Evolutionary conservation across 2,888 invertebrate species (phyloP), one percentile per base, ranked within the genome.

Genomic region (Cheilosia impressa): DNA sequence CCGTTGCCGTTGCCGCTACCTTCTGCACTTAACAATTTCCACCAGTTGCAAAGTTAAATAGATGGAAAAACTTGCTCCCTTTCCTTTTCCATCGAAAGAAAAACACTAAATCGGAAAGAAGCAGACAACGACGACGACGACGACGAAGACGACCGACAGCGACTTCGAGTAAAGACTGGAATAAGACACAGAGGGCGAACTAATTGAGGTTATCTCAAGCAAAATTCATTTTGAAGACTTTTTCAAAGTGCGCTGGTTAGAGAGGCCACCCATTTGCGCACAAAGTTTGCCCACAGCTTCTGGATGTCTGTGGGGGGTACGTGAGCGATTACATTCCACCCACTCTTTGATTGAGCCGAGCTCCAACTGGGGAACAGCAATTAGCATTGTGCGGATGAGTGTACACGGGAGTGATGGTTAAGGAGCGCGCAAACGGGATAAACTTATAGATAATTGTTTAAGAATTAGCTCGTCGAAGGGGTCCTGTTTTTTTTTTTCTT

Each of bases 41-140:
- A 79, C 65, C 68, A 79, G 79, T 84, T 84, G 84, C 84, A 75
- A 84, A 79, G 79, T 84, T 75, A 84, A 84, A 79, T 84, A 84
- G 79, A 79, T 71, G 84, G 84, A 71, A 84, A 71, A 84, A 80
- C 69, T 84, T 79, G 45, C 53, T 69, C 73, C 60, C 55, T 17
- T 13, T 15, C 38, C 17, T 27, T 13, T 55, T 43, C 63, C 45
- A 66, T 79, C 53, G 60, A 62, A 72, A 72, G 60, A 80, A 71
- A 45, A 71, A 71, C 52, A 66, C 50, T 66, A 38, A 79, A 79
- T 72, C 52, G 52, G 13, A 60, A 60, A 62, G 19, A 73, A 66
- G 10, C 52, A 34, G 24, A 77, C 58, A 19, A 38, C 27, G 15
- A 50, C 5, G 50, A 58, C 13, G 66, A 55, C 53, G 65, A 66